Conservation (phyloP, 2,888 invertebrate genomes). For the Autographa pulchrina region DNA sequence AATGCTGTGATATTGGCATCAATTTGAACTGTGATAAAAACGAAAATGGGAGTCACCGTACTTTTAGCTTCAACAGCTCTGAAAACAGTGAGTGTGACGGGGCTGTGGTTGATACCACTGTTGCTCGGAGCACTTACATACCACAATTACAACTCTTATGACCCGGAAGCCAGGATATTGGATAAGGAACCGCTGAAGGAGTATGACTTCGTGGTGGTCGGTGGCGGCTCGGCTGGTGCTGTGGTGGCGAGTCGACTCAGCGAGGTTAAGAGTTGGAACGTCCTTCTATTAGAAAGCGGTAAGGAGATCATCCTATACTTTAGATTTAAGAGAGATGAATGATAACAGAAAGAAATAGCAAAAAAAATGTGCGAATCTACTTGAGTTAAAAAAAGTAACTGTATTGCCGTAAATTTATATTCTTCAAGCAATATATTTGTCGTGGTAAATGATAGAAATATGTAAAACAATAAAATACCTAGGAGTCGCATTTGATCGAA, state of each 20-base stretch:
- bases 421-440: too few relatives aligned
- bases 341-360: too few relatives aligned
- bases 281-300: slow-evolving; percentile 94
- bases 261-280: slow-evolving; percentile 93
- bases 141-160: slow-evolving; percentile 94
- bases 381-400: too few relatives aligned
- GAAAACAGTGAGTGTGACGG: slow-evolving; percentile 93
- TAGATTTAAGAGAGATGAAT: too few relatives aligned
- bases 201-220: slow-evolving; percentile 95
- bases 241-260: slow-evolving; percentile 95
- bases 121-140: slow-evolving; percentile 94
- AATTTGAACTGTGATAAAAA: slow-evolving; percentile 55
- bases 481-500: too few relatives aligned
- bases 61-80: slow-evolving; percentile 94
- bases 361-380: too few relatives aligned
- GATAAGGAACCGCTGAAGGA: slow-evolving; percentile 92
- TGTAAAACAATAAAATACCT: too few relatives aligned
- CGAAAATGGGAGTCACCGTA: slow-evolving; percentile 92
- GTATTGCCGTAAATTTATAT: too few relatives aligned
- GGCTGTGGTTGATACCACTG: slow-evolving; percentile 95
- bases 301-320: slow-evolving; percentile 46
- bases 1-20: slow-evolving; percentile 59
- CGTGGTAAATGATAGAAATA: too few relatives aligned
- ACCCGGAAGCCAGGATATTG: slow-evolving; percentile 94
- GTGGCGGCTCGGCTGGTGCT: slow-evolving; percentile 97